phyloP scores from a whole-genome alignment of 2,797 vertebrate species.

The Sebastolobus altivelis region DNA sequence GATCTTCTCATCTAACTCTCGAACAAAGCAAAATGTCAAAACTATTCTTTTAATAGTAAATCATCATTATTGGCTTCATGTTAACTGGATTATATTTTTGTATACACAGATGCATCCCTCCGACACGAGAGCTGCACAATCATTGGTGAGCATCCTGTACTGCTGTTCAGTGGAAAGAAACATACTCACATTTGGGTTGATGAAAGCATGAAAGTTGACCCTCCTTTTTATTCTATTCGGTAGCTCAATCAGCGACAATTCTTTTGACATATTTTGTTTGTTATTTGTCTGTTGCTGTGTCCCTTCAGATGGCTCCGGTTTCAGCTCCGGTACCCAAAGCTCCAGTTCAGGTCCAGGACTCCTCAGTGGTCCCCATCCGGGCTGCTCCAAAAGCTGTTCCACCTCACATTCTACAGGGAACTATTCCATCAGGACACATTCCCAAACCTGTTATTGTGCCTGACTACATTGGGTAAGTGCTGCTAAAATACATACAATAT shows the following conservation, averaged over 20 bases:
- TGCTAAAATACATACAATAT: neutral
- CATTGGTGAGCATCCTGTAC: constrained; percentile 80
- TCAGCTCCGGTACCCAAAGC: constrained; percentile 40
- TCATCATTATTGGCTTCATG: neutral
- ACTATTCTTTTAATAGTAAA: too few relatives aligned
- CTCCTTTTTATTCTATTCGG: too few relatives aligned
- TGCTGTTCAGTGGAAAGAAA: too few relatives aligned
- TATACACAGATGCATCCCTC: constrained; percentile 84
- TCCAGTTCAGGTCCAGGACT: constrained; percentile 58
- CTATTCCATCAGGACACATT: constrained; percentile 94
- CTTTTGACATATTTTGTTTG: neutral
- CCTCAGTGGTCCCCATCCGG: constrained; percentile 59
- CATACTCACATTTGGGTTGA: neutral
- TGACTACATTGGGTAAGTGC: constrained; percentile 94
- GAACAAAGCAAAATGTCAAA: too few relatives aligned
- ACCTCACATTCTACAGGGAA: constrained; percentile 88
- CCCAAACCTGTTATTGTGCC: constrained; percentile 96
- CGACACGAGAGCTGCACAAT: constrained; percentile 72
- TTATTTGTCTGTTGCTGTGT: neutral
- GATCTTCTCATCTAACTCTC: too few relatives aligned
- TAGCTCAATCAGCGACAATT: neutral
- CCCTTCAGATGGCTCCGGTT: constrained; percentile 51
- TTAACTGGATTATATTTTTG: neutral
- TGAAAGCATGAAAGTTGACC: too few relatives aligned
- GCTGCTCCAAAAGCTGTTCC: constrained; percentile 47